These are phyloP conservation scores for Ctenomys sociabilis DNA, from an alignment of 2,113 vertebrate species.

Conservation along the genomic window DNA sequence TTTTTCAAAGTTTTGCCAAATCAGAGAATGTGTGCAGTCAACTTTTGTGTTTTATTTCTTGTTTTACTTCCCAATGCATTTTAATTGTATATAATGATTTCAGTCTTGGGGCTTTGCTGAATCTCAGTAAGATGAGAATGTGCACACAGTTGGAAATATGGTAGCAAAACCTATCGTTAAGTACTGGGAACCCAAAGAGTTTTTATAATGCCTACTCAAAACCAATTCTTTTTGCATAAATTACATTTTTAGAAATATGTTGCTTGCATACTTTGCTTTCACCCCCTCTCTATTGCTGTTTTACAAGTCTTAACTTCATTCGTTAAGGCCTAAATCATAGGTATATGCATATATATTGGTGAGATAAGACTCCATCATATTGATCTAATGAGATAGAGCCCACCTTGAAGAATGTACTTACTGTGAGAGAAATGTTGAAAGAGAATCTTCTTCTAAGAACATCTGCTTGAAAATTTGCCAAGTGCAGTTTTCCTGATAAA, in stretches of 20 bases:
- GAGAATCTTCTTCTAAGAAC: neutral
- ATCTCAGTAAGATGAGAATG: no score
- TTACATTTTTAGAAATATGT: neutral
- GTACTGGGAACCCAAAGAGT: neutral
- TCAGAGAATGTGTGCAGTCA: neutral
- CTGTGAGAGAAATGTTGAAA: neutral
- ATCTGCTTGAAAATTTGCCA: neutral
- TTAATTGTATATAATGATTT: neutral
- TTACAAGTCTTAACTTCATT: neutral
- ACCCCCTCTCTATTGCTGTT: neutral
- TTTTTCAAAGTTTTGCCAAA: neutral
- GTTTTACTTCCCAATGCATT: neutral
- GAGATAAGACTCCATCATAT: neutral
- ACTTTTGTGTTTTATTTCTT: neutral
- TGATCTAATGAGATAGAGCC: neutral
- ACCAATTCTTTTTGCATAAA: neutral
- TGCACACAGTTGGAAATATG: neutral
- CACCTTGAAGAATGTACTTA: slow-evolving; percentile 41
- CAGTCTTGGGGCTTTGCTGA: no score
- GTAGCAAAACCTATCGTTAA: neutral
- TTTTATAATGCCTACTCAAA: neutral
- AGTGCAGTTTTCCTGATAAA: neutral
- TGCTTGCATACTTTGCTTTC: neutral
- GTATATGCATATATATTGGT: neutral
- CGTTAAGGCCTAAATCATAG: neutral